Conservation (phyloP, 2,797 vertebrate species). For the Philypnodon macrostomus region DNA sequence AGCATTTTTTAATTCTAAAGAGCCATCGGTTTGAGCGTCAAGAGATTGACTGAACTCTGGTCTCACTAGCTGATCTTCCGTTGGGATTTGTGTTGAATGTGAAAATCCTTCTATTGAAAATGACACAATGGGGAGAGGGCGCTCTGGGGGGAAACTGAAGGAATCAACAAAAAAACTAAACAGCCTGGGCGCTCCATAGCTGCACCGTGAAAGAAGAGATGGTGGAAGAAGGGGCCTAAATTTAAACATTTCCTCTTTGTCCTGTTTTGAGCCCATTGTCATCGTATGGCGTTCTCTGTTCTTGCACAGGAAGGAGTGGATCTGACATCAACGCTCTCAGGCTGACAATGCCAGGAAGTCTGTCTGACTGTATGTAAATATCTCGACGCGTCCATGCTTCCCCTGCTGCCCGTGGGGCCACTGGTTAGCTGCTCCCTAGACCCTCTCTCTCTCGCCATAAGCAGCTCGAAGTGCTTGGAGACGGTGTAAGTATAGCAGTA, state of each 20-base stretch:
- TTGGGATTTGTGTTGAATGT: slow-evolving; percentile 74
- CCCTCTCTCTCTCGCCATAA: slow-evolving; percentile 19
- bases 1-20: slow-evolving; percentile 43
- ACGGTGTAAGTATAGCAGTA: slow-evolving; percentile 19
- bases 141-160: slow-evolving; percentile 49
- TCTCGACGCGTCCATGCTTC: slow-evolving; percentile 74
- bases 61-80: slow-evolving; percentile 68
- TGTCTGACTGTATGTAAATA: slow-evolving; percentile 82
- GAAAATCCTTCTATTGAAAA: slow-evolving; percentile 77
- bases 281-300: slow-evolving; percentile 73
- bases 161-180: slow-evolving; percentile 72
- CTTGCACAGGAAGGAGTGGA: slow-evolving; percentile 83
- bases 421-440: slow-evolving; percentile 32
- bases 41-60: slow-evolving; percentile 73
- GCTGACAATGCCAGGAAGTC: slow-evolving; percentile 82
- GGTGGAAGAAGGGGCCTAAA: slow-evolving; percentile 73
- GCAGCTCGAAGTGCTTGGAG: slow-evolving; percentile 24
- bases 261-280: slow-evolving; percentile 80
- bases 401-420: slow-evolving; percentile 57
- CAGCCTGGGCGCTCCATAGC: slow-evolving; percentile 40
- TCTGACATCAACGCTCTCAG: slow-evolving; percentile 79
- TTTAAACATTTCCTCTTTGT: slow-evolving; percentile 82
- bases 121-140: slow-evolving; percentile 72
- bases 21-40: too few species aligned
- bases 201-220: slow-evolving; percentile 67